A percentile compares a stretch with the other conserved stretches of the same genome.
These are phyloP conservation scores for Drosophila differens DNA, from an alignment of 2,888 invertebrate species.

Conservation along the genomic window DNA sequence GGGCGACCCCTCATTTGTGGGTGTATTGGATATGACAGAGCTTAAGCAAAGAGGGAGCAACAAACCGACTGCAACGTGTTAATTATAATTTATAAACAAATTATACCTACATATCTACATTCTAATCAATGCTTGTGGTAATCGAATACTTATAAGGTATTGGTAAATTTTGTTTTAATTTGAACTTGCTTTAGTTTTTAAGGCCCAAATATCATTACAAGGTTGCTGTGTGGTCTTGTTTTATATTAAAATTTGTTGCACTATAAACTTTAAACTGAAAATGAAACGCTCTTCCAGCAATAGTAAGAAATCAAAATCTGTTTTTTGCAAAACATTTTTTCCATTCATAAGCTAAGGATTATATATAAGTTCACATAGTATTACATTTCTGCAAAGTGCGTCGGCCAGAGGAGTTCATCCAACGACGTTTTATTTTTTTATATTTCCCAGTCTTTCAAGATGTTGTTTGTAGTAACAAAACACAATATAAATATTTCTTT, in stretches of 20 bases:
- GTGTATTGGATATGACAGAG: conserved; percentile 1
- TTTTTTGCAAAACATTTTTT: not conserved
- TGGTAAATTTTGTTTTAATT: not conserved
- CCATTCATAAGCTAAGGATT: not conserved
- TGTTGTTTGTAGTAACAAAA: not conserved
- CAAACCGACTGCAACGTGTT: conserved; percentile 25
- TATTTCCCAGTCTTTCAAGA: not conserved
- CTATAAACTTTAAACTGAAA: not conserved
- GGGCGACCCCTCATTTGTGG: not conserved
- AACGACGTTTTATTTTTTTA: not conserved
- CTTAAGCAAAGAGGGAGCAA: conserved; percentile 37
- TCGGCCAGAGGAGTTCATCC: not conserved
- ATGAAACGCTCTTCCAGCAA: not conserved
- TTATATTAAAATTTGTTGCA: not conserved
- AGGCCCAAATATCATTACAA: conserved; percentile 46
- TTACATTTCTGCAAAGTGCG: not conserved
- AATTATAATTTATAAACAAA: conserved; percentile 22
- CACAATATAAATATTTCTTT: conserved; percentile 5
- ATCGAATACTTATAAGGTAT: not conserved
- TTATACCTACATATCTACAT: not conserved
- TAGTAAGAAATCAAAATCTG: not conserved
- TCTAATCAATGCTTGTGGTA: not conserved
- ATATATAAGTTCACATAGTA: not conserved
- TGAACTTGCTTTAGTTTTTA: conserved; percentile 11
- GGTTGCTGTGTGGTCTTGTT: not conserved